Conservation (phyloP, 2,797 vertebrate genomes). For the Champsocephalus esox region DNA sequence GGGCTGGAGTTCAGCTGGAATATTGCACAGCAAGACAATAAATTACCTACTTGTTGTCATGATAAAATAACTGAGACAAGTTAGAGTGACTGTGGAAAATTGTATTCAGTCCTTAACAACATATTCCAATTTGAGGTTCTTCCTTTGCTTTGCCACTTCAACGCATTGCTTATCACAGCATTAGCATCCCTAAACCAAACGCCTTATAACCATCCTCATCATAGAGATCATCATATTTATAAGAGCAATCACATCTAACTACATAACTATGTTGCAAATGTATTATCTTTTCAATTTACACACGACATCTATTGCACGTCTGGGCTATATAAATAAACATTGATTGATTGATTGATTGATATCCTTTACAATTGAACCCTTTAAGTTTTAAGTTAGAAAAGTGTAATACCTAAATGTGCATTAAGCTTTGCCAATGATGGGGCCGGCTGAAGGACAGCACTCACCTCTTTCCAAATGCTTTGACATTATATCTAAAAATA, state of each 20-base stretch:
- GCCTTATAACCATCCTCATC: conserved; percentile 54
- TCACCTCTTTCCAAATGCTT: conserved; percentile 40
- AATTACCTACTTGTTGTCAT: background rate
- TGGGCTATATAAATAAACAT: too few relatives aligned
- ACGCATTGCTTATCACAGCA: conserved; percentile 21
- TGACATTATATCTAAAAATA: conserved; percentile 42
- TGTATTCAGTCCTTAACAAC: background rate
- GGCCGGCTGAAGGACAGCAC: conserved; percentile 54
- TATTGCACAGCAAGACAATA: conserved; percentile 19
- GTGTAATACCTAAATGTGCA: conserved; percentile 60
- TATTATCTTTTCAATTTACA: too few relatives aligned
- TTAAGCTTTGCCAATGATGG: conserved; percentile 33
- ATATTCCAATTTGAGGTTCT: conserved; percentile 7
- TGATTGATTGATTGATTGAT: background rate
- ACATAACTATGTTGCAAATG: background rate
- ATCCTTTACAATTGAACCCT: conserved; percentile 56
- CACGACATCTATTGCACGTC: too few relatives aligned
- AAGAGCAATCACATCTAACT: conserved; percentile 61
- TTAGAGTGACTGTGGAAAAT: background rate
- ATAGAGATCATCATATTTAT: conserved; percentile 53
- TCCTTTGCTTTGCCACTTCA: conserved; percentile 22
- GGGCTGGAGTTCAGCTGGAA: conserved; percentile 93
- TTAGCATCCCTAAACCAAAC: conserved; percentile 50
- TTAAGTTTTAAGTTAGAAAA: conserved; percentile 58
- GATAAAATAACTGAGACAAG: conserved; percentile 11